A percentile compares a stretch with the other conserved stretches of the same genome.
Conservation (phyloP, 92 coral and sea anemone species). For the Paragorgia papillata region DNA sequence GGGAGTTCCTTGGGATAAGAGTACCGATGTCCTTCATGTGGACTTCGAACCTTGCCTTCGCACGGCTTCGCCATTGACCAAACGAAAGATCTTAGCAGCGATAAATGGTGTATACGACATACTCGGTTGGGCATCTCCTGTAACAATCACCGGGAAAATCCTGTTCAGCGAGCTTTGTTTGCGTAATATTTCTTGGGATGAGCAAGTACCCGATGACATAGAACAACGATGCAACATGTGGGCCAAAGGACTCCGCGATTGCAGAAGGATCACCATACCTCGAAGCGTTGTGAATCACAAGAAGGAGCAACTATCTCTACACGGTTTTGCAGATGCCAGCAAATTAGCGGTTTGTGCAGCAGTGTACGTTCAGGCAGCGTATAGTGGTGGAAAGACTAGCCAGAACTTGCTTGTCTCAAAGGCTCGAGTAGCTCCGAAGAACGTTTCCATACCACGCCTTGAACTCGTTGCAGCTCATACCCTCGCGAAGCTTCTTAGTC, state of each 20-base stretch:
- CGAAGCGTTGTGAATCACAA: no score
- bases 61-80: conserved; percentile 48
- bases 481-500: conserved; percentile 6
- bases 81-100: conserved; percentile 61
- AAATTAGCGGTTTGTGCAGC: conserved; percentile 14
- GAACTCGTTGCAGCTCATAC: conserved; percentile 38
- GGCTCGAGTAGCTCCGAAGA: conserved; percentile 6
- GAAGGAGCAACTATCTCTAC: no score
- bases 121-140: conserved; percentile 62
- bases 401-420: conserved; percentile 16
- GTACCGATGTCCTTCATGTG: not conserved
- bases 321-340: no score
- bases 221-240: no score
- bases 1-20: conserved; percentile 27
- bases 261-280: no score
- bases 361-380: conserved; percentile 1
- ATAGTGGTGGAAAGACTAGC: not conserved
- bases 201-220: no score
- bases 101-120: conserved; percentile 64
- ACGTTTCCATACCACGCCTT: conserved; percentile 1
- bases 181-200: no score
- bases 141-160: not conserved
- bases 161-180: no score
- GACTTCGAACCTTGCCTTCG: not conserved
- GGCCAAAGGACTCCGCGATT: no score